Evolutionary conservation across 1,140 invertebrate genomes (phyloP), one percentile per base, ranked within the genome.

Genomic region (Nephila pilipes): DNA sequence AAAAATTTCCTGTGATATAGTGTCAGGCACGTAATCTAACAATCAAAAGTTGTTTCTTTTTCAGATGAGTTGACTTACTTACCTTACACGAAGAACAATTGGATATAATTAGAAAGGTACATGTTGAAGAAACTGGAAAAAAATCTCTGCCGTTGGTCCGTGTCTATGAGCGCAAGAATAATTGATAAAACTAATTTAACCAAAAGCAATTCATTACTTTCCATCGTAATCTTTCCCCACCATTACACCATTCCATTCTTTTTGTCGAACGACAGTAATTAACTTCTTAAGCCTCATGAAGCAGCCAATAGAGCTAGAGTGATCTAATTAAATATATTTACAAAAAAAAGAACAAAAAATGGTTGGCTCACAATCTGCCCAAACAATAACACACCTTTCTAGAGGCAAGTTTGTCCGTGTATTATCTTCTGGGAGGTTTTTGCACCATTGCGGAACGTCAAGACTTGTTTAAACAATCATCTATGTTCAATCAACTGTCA

Each of bases 251-350:
- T 29, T 29, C n/a, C 69, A 75, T 75, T 75, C 69, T 36, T 75
- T 75, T 75, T 29, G 46, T 46, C 10, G 69, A 20, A 75, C 58
- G 29, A 32, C 29, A 32, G 69, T 75, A 75, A 75, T 75, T 75
- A 75, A 75, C 69, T 75, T 75, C 29, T 75, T 36, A 32, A 36
- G 69, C 69, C 29, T 36, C 69, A 75, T 75, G 69, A 29, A 36
- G 69, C 69, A 75, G 3, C 69, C 69, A 75, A 75, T 75, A 29
- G 29, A 75, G 12, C 69, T 32, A 1, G 69, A 75, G 69, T 75
- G 69, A 75, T 75, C 69, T 75, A 75, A 75, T 75, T 75, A 75
- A 75, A 75, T 32, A 75, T 36, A 75, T 75, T 75, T 75, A 75
- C 69, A 75, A 75, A 75, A 75, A 69, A 69, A 0, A 69, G 1